phyloP scores from a whole-genome alignment of 2,113 vertebrate genomes.

The Donacobius atricapilla region DNA sequence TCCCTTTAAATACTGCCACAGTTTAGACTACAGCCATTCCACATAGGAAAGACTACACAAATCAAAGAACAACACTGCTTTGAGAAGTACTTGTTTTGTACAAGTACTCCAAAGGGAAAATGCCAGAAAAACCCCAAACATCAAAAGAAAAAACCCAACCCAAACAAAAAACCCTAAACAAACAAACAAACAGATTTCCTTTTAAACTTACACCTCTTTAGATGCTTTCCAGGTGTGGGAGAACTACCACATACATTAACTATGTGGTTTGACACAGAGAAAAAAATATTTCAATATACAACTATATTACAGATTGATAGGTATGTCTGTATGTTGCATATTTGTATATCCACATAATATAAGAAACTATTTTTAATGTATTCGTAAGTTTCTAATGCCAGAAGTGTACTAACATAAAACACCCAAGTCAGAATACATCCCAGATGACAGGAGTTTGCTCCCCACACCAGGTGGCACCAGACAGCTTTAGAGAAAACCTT shows the following conservation, averaged over 20 bases:
- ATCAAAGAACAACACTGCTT: not conserved
- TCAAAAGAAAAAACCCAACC: not conserved
- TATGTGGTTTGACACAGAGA: not conserved
- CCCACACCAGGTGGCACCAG: conserved; percentile 48
- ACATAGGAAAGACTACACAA: not conserved
- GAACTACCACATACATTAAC: not conserved
- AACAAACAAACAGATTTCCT: not conserved
- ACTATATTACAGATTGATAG: not conserved
- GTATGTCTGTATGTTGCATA: not conserved
- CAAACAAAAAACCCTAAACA: not conserved
- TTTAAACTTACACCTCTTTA: not conserved
- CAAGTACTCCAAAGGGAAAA: not conserved
- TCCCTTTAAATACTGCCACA: not conserved
- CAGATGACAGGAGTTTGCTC: not conserved
- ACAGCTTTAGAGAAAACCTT: conserved; percentile 9
- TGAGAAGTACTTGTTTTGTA: not conserved
- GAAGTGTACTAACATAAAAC: not conserved
- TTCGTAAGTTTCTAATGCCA: not conserved
- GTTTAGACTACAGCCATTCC: not conserved
- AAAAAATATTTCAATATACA: not conserved
- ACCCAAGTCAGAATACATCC: not conserved
- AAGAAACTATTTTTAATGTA: not conserved
- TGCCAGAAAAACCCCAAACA: not conserved
- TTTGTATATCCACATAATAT: not conserved
- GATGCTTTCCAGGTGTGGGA: not conserved